phyloP scores from a whole-genome alignment of 23 tunicate genomes.

The Ascidia mentula region DNA sequence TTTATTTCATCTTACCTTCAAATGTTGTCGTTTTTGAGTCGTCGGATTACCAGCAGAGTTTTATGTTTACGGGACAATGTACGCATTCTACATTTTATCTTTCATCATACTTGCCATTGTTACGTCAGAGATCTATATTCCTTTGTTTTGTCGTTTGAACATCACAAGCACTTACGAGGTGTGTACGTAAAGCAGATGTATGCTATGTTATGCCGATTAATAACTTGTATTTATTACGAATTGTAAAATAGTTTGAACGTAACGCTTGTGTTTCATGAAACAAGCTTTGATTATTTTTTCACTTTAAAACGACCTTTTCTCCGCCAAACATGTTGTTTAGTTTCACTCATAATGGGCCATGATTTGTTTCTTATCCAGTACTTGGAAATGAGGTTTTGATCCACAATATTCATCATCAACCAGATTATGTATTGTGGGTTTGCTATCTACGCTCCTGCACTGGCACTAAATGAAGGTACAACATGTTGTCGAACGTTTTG shows the following conservation, averaged over 20 bases:
- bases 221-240: too few species aligned
- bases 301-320: too few species aligned
- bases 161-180: slow-evolving; percentile 61
- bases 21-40: slow-evolving; percentile 18
- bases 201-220: too few species aligned
- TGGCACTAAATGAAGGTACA: slow-evolving; percentile 44
- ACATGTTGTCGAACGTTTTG: too few species aligned
- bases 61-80: slow-evolving; percentile 63
- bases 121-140: slow-evolving; percentile 50
- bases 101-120: slow-evolving; percentile 22
- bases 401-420: slow-evolving; percentile 13
- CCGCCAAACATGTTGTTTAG: too few species aligned
- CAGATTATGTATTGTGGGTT: slow-evolving; percentile 32
- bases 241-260: too few species aligned
- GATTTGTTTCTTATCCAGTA: slow-evolving; percentile 15
- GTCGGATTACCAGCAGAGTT: slow-evolving; percentile 50
- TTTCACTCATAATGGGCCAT: too few species aligned
- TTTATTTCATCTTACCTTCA: too few species aligned
- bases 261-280: too few species aligned
- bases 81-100: slow-evolving; percentile 8
- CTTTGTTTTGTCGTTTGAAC: slow-evolving; percentile 34
- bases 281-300: neutral
- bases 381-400: slow-evolving; percentile 33
- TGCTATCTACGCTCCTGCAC: slow-evolving; percentile 39
- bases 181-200: neutral